Evolutionary conservation across 2,113 vertebrate genomes (phyloP).

Genomic region (Arothron firmamentum): DNA sequence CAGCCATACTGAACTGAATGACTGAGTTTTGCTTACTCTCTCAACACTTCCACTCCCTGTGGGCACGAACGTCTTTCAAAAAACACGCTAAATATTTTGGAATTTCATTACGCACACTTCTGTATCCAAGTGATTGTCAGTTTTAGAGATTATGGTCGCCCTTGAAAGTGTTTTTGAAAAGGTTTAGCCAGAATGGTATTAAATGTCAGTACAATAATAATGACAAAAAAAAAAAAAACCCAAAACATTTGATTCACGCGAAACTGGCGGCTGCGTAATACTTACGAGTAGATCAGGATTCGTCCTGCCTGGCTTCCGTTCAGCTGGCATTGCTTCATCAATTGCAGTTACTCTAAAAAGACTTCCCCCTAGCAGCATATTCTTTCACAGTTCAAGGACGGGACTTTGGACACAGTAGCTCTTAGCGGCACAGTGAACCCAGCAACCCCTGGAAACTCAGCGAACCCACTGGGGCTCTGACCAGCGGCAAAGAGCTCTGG

Average conservation of each 20-base stretch:
- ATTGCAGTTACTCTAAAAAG: slow-evolving; percentile 69
- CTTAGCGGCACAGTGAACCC: slow-evolving; percentile 63
- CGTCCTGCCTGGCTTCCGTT: slow-evolving; percentile 62
- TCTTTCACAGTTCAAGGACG: slow-evolving; percentile 73
- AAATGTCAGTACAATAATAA: slow-evolving; percentile 27
- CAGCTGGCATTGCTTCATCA: slow-evolving; percentile 66
- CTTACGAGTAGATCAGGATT: slow-evolving; percentile 56
- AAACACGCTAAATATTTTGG: slow-evolving; percentile 42
- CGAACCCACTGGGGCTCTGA: slow-evolving; percentile 60
- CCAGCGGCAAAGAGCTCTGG: slow-evolving; percentile 60
- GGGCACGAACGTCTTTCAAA: slow-evolving; percentile 34
- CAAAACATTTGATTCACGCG: background rate
- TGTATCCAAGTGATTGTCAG: slow-evolving; percentile 7
- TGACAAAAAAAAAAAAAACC: slow-evolving; percentile 37
- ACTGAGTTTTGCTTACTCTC: slow-evolving; percentile 42
- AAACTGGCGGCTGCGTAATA: slow-evolving; percentile 35
- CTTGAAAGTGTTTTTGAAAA: slow-evolving; percentile 12
- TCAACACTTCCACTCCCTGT: slow-evolving; percentile 42
- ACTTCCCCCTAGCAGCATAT: slow-evolving; percentile 61
- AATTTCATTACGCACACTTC: slow-evolving; percentile 21
- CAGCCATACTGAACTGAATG: slow-evolving; percentile 27
- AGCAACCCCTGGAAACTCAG: slow-evolving; percentile 68
- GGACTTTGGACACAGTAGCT: slow-evolving; percentile 64
- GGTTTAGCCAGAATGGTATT: slow-evolving; percentile 2
- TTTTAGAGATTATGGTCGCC: slow-evolving; percentile 6